Base-by-base conservation (phyloP, 2,113 vertebrate genomes). In the Fukomys damarensis region DNA sequence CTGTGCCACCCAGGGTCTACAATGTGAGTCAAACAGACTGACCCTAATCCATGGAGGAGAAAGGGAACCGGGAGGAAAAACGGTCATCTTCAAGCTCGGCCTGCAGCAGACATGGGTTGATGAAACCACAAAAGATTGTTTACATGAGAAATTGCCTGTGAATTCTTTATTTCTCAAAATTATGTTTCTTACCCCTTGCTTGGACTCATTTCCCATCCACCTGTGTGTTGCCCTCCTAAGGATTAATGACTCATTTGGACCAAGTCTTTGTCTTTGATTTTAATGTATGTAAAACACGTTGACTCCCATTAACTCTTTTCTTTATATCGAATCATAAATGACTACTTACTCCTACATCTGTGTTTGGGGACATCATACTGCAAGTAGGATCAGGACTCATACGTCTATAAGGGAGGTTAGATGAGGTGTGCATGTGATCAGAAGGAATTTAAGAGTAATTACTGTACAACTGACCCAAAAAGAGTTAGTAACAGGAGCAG, bases 191-290 rank as follows among this genome's bases (percentile, higher is more conserved):
- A 22, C 66, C n/a, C 58, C 74, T 66, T 88, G 22, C 68, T 65
- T 12, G 32, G 20, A 61, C 5, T 19, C 0, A 0, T 20, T 20
- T 7, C 26, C 19, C 7, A 41, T 17, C 20, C 26, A 10, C 8
- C 41, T 65, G 52, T 16, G 32, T 5, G 5, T 24, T 3, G 7
- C 59, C 13, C 12, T 77, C 35, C 32, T 43, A 7, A 54, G 26
- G 28, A 4, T 41, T 41, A 30, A 54, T 7, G 52, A 24, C 41
- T 6, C 49, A 14, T 19, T 5, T 4, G 28, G 28, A 70, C 58
- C 49, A 17, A 0, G 0, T 4, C 7, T 7, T 8, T 49, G 12
- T 58, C 72, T 91, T 84, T 89, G 52, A 59, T 20, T 86, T 83
- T 32, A 41, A 54, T 41, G 88, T 12, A 35, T 41, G 17, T 19